phyloP scores from a whole-genome alignment of 2,797 vertebrate species.

The Thalassophryne amazonica region DNA sequence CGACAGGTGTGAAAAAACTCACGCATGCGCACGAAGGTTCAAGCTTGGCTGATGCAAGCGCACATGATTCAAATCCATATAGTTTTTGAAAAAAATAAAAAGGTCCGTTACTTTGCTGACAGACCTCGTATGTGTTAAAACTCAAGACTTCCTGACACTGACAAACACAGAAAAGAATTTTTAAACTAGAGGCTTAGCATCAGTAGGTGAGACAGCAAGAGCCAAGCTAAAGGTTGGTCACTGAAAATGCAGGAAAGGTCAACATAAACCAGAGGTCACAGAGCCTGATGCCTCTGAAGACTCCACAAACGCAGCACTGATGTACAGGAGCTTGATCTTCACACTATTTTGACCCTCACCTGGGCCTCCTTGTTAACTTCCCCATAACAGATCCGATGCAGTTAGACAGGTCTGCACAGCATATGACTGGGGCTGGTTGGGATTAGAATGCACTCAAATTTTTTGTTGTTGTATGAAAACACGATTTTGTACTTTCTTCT shows the following conservation, averaged over 20 bases:
- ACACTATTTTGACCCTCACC: slow-evolving; percentile 73
- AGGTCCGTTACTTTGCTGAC: too few species aligned
- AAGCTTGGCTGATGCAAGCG: too few species aligned
- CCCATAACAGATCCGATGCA: slow-evolving; percentile 67
- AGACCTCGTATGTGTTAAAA: too few species aligned
- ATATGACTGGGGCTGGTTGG: slow-evolving; percentile 51
- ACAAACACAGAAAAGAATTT: too few species aligned
- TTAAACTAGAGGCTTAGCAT: too few species aligned
- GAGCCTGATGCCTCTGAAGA: slow-evolving; percentile 18
- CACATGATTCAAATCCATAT: too few species aligned
- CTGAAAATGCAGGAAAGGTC: slow-evolving; percentile 44
- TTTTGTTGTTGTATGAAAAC: slow-evolving; percentile 31
- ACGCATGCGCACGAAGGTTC: too few species aligned
- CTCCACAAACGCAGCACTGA: slow-evolving; percentile 19
- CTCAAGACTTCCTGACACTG: too few species aligned
- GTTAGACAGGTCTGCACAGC: slow-evolving; percentile 63
- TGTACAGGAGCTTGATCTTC: slow-evolving; percentile 44
- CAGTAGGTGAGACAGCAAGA: too few species aligned
- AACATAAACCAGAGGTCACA: slow-evolving; percentile 43
- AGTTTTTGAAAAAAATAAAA: too few species aligned
- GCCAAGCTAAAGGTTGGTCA: slow-evolving; percentile 33
- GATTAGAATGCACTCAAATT: slow-evolving; percentile 45
- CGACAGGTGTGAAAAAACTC: too few species aligned
- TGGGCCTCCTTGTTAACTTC: slow-evolving; percentile 66
- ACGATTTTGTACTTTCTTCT: slow-evolving; percentile 24